Percentiles rank a stretch among this genome's conserved stretches.
Evolutionary conservation across 1,140 invertebrate species (phyloP).

Genomic region (Watersipora subatra): DNA sequence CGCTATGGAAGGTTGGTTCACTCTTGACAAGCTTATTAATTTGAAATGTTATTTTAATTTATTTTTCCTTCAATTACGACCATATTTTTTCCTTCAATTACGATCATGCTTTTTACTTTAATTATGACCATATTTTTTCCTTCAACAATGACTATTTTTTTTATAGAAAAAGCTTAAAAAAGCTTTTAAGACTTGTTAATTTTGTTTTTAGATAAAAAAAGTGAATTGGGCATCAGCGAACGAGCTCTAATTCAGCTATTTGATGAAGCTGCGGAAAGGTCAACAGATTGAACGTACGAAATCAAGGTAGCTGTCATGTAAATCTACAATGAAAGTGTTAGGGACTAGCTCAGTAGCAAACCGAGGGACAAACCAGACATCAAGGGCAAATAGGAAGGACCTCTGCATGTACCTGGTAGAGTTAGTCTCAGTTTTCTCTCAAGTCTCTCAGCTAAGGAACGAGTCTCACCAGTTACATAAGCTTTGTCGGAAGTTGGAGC

Average conservation of each 20-base stretch:
- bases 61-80: neutral
- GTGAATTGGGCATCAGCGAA: constrained; percentile 40
- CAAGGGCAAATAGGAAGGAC: constrained; percentile 62
- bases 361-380: constrained; percentile 50
- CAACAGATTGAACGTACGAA: constrained; percentile 24
- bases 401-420: constrained; percentile 61
- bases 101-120: too few species aligned
- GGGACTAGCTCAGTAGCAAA: constrained; percentile 75
- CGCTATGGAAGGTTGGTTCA: constrained; percentile 47
- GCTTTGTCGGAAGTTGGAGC: too few species aligned
- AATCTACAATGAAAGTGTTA: constrained; percentile 35
- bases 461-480: neutral
- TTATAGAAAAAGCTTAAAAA: too few species aligned
- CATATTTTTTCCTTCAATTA: neutral
- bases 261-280: constrained; percentile 17
- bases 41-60: too few species aligned
- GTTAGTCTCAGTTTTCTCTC: too few species aligned
- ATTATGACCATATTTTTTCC: too few species aligned
- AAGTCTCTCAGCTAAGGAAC: too few species aligned
- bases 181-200: too few species aligned
- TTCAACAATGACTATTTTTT: too few species aligned
- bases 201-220: too few species aligned
- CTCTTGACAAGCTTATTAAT: neutral
- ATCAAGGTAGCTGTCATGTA: constrained; percentile 29
- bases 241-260: constrained; percentile 37